Evolutionary conservation across 2,113 vertebrate species (phyloP).

Genomic region (Hystrix brachyura): DNA sequence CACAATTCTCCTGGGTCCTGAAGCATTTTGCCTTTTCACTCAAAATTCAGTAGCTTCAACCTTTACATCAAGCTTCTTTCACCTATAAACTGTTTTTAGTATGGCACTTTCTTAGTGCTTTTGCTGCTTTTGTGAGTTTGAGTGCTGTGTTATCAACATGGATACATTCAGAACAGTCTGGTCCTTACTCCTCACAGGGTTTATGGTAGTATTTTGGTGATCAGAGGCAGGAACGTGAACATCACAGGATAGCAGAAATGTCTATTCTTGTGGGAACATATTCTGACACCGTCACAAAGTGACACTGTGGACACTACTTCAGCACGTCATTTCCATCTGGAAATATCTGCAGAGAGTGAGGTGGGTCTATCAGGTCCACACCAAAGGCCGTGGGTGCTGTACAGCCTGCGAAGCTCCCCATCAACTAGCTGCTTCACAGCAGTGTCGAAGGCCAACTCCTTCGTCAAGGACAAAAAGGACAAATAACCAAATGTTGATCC

Average conservation of each 20-base stretch:
- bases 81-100: not conserved
- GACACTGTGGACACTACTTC: not conserved
- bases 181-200: not conserved
- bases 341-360: not conserved
- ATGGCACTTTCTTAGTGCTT: not conserved
- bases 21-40: not conserved
- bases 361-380: not conserved
- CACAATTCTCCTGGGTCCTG: not conserved
- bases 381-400: fast-evolving
- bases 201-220: not conserved
- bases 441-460: fast-evolving
- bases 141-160: not conserved
- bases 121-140: not conserved
- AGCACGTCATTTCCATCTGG: not conserved
- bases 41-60: not conserved
- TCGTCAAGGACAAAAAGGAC: no score
- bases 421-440: not conserved
- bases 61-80: not conserved
- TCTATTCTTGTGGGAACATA: not conserved
- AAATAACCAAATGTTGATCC: not conserved
- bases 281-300: not conserved
- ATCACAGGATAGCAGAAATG: not conserved
- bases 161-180: not conserved
- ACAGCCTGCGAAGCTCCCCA: not conserved
- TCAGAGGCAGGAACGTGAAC: not conserved